Evolutionary conservation across 2,113 vertebrate genomes (phyloP), one percentile per base, ranked within the genome.

Genomic region (Formicarius rufipectus): DNA sequence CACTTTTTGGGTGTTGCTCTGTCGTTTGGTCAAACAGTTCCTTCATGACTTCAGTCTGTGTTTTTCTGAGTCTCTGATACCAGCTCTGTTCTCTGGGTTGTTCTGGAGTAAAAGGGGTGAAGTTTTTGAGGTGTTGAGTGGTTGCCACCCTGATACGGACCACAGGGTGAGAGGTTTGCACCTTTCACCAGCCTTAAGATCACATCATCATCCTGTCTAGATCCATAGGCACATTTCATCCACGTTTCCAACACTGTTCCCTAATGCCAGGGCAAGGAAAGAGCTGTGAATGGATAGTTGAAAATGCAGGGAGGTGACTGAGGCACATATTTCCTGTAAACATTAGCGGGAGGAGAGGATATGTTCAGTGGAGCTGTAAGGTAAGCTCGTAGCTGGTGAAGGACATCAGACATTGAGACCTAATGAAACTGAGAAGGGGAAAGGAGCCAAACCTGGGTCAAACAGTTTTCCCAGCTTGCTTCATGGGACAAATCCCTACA

Each of bases 201-300:
- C 68, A 23, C 37, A 12, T 64, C 33, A 8, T 72, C 10, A 16
- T 31, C 37, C 27, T 31, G 28, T 39, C 23, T 28, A 17, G n/a
- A 12, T 52, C 31, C n/a, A 10, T 0, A 5, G 39, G 17, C 15
- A 5, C 0, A 0, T 63, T 63, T 44, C 35, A 7, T 44, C n/a
- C 80, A 68, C 44, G 27, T 53, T 72, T 28, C 58, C n/a, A 28
- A 68, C 64, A 42, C 2, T 44, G 50, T 53, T 50, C 63, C 40
- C 50, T 60, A 4, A 0, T 53, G 40, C 45, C 30, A 55, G 63
- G 50, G 17, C 24, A 20, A 14, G 77, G 45, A 5, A 10, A 30
- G 56, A 60, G 60, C 68, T 72, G 58, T 12, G 58, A 23, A 40
- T 6, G 25, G 31, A 4, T 20, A 31, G 71, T 0, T 78, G 39